Evolutionary conservation across 2,113 vertebrate genomes (phyloP).

Genomic region (Eira barbara): DNA sequence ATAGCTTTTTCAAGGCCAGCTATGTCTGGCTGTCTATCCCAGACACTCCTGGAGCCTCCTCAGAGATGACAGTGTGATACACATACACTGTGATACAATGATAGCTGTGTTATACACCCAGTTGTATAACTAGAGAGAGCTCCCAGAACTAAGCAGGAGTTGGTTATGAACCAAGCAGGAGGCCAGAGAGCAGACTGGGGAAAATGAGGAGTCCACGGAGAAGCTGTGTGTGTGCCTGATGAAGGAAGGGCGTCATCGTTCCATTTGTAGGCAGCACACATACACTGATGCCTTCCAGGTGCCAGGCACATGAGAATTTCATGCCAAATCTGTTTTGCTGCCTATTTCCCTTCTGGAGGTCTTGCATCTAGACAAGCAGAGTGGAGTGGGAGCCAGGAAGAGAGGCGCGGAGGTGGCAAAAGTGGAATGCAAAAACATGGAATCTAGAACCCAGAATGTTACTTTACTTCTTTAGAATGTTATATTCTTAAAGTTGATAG

Average conservation of each 20-base stretch:
- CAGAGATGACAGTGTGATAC: neutral
- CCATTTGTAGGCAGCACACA: accelerated
- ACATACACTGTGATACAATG: neutral
- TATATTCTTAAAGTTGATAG: neutral
- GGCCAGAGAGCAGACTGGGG: neutral
- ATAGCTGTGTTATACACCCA: neutral
- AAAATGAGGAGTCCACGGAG: neutral
- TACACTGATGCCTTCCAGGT: no score
- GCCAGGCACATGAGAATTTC: no score
- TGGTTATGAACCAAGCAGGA: neutral
- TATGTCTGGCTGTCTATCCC: neutral
- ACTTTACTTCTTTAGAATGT: neutral
- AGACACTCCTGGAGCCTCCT: neutral
- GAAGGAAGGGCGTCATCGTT: neutral
- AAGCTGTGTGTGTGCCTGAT: neutral
- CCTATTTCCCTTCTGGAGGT: neutral
- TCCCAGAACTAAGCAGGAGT: neutral
- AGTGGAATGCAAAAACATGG: neutral
- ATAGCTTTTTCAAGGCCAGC: neutral
- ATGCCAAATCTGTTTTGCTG: neutral
- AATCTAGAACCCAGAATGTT: neutral
- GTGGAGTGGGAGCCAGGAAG: neutral
- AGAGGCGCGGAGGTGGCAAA: neutral
- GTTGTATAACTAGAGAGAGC: neutral
- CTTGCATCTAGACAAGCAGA: neutral